Percentiles rank a stretch among this genome's conserved stretches.
phyloP scores from a whole-genome alignment of 2,113 vertebrate genomes.

The Malaclemys terrapin region DNA sequence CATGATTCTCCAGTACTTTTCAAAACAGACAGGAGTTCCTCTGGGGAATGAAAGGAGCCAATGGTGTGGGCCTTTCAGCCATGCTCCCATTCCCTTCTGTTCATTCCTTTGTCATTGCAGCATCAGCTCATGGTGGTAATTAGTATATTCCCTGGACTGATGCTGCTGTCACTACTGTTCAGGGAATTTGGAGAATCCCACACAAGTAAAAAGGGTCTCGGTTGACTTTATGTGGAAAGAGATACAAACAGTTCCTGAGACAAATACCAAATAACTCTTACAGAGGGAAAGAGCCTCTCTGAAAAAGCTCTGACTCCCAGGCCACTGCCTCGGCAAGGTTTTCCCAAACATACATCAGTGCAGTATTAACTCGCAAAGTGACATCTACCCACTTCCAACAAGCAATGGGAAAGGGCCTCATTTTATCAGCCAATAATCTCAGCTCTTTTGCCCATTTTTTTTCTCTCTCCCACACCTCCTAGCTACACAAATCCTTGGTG shows the following conservation, averaged over 20 bases:
- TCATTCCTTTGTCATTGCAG: not conserved
- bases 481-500: not conserved
- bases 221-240: not conserved
- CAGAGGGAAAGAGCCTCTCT: not conserved
- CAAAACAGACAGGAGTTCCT: not conserved
- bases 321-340: not conserved
- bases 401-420: not conserved
- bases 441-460: not conserved
- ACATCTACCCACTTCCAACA: not conserved
- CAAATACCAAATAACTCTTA: not conserved
- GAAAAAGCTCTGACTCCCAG: not conserved
- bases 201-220: not conserved
- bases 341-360: not conserved
- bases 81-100: not conserved
- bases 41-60: not conserved
- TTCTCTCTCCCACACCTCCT: not conserved
- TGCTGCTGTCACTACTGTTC: not conserved
- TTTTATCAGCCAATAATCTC: not conserved
- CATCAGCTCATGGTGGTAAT: not conserved
- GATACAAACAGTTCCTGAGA: not conserved
- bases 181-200: slow-evolving; percentile 12
- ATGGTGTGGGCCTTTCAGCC: not conserved
- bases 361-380: not conserved
- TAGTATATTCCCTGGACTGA: not conserved
- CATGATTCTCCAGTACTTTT: not conserved